phyloP scores from a whole-genome alignment of 2,797 vertebrate genomes.

The Acridotheres tristis region DNA sequence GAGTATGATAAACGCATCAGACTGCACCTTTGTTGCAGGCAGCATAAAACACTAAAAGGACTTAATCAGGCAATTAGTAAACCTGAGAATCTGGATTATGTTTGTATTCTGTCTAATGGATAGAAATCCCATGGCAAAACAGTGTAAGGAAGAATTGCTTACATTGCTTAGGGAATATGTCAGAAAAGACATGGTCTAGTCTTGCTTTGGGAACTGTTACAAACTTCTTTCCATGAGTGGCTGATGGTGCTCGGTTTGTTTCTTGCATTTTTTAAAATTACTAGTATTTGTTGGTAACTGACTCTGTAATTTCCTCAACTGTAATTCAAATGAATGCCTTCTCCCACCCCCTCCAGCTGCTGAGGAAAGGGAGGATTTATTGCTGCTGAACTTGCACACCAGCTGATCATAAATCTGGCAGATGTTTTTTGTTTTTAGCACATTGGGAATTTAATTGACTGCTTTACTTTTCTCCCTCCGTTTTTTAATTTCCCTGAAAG shows the following conservation, averaged over 20 bases:
- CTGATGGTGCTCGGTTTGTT: neutral
- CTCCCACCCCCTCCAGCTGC: neutral
- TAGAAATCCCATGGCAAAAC: neutral
- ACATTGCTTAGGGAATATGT: neutral
- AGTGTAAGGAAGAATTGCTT: neutral
- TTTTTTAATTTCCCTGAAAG: slow-evolving; percentile 23
- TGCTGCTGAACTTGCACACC: slow-evolving; percentile 49
- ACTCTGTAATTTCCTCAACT: slow-evolving; percentile 18
- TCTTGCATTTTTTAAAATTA: neutral
- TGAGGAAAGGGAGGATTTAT: slow-evolving; percentile 62
- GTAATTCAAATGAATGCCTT: slow-evolving; percentile 7
- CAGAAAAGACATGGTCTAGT: neutral
- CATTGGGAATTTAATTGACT: slow-evolving; percentile 60
- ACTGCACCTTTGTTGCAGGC: neutral
- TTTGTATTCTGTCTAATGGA: neutral
- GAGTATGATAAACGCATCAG: neutral
- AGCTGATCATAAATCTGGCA: slow-evolving; percentile 64
- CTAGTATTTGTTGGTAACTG: slow-evolving; percentile 21
- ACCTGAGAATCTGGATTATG: neutral
- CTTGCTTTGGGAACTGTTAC: neutral
- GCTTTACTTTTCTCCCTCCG: neutral
- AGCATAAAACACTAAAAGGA: neutral
- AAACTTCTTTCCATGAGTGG: neutral
- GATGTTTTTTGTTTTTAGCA: slow-evolving; percentile 59
- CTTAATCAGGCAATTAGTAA: neutral